These are phyloP conservation scores for Cancer borealis DNA, from an alignment of 2,888 invertebrate species.

Conservation along the genomic window DNA sequence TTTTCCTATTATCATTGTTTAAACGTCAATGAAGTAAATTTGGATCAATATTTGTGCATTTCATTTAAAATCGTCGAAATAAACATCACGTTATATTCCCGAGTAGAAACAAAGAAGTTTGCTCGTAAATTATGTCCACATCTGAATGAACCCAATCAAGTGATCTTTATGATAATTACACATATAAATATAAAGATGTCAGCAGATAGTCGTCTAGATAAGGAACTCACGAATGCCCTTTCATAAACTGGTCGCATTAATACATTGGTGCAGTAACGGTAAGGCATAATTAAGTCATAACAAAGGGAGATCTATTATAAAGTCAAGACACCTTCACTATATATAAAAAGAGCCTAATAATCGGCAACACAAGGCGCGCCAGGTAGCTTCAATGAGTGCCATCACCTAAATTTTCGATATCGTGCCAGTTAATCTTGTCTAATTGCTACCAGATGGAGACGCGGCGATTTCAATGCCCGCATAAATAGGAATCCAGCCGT, in stretches of 20 bases:
- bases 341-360: background rate
- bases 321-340: slow-evolving; percentile 23
- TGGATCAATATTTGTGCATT: background rate
- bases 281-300: slow-evolving; percentile 66
- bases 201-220: slow-evolving; percentile 52
- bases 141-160: slow-evolving; percentile 37
- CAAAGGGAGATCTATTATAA: slow-evolving; percentile 59
- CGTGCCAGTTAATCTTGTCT: slow-evolving; percentile 62
- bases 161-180: slow-evolving; percentile 48
- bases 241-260: slow-evolving; percentile 36
- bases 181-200: slow-evolving; percentile 61
- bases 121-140: slow-evolving; percentile 15
- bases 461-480: slow-evolving; percentile 70
- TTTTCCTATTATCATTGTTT: background rate
- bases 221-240: slow-evolving; percentile 53
- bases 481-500: slow-evolving; percentile 60
- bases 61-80: background rate
- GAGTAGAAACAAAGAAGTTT: background rate
- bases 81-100: background rate
- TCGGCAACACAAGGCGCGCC: slow-evolving; percentile 50
- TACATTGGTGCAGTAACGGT: slow-evolving; percentile 53
- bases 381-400: slow-evolving; percentile 57
- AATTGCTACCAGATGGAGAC: slow-evolving; percentile 64
- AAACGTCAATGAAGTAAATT: background rate
- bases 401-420: slow-evolving; percentile 61